Percentiles rank a stretch among this genome's conserved stretches.
Conservation (phyloP, 2,113 vertebrate species). For the Tetrao urogallus region DNA sequence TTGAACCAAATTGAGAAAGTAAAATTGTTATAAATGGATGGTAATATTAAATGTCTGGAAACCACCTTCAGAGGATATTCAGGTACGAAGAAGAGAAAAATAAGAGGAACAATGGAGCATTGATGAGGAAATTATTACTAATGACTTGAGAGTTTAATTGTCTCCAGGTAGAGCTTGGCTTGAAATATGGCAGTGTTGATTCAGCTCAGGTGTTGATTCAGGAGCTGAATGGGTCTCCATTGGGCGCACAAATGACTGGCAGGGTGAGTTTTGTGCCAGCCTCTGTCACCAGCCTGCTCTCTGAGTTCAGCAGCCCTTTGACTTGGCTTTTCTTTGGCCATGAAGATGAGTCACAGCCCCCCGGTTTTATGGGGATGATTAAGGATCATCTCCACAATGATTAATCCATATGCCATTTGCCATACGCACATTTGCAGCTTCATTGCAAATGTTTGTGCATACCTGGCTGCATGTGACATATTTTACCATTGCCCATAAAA, state of each 20-base stretch:
- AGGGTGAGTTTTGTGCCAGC: neutral
- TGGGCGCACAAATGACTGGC: neutral
- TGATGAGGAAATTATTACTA: slow-evolving; percentile 34
- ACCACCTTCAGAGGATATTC: neutral
- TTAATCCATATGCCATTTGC: neutral
- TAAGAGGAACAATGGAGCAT: neutral
- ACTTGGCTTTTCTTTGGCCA: neutral
- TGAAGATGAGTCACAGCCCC: neutral
- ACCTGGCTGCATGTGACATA: neutral
- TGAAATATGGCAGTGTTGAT: neutral
- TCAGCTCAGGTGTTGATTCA: neutral
- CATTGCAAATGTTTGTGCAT: neutral
- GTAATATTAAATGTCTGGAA: slow-evolving; percentile 26
- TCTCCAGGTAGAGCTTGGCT: neutral
- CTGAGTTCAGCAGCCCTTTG: neutral
- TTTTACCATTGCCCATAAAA: accelerated
- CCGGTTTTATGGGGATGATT: accelerated
- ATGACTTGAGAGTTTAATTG: neutral
- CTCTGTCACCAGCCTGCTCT: neutral
- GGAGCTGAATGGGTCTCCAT: accelerated
- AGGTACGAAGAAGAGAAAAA: slow-evolving; percentile 7
- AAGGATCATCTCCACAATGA: no score
- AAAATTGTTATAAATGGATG: slow-evolving; percentile 28
- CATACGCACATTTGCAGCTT: neutral
- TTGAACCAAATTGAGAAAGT: slow-evolving; percentile 29